Base-by-base conservation (phyloP, 2,888 invertebrate genomes). In the Drosophila kuntzei region DNA sequence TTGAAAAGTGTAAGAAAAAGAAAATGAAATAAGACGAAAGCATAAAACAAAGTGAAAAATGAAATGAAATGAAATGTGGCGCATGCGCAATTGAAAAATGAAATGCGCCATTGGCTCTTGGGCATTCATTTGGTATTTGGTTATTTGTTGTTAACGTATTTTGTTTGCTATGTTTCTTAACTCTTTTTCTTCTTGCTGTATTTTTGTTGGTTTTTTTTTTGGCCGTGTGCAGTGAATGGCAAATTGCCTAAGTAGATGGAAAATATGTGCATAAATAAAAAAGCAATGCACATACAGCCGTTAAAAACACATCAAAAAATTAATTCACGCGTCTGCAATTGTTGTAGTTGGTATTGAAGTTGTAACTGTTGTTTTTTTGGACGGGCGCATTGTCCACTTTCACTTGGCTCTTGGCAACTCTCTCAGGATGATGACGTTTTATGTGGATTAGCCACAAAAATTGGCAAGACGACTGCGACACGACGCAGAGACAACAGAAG, bases 161-260 rank as follows among this genome's bases (percentile, higher is more conserved):
- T 67, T 51, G 70, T 34, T 54, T 29, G 55, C 47, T 43, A 63
- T 29, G 63, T 46, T 46, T 55, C 37, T 47, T 32, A 47, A 32
- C 47, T 0, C 5, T 47, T 29, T 22, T 39, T 16, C 34, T 22
- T 8, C 43, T 32, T 32, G 47, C 37, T 8, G 47, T 53, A n/a
- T 36, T 43, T 4, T 20, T 32, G 3, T 20, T 55, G 47, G 44
- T 51, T 62, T 61, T 76, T 47, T 51, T 62, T 61, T 76, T 47
- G 63, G 70, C 62, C 58, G 67, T 86, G 87, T 81, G 87, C 87
- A 84, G 87, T 83, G 83, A 83, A 87, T 87, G 83, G 83, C 77
- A 87, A 83, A 83, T 84, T 87, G 77, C 61, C 68, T 64, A 83
- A 86, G 74, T 86, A 76, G 71, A 63, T 80, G 73, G 71, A 71